These are phyloP conservation scores for Myanophis thanlyinensis DNA, from an alignment of 2,113 vertebrate genomes.

Conservation along the genomic window DNA sequence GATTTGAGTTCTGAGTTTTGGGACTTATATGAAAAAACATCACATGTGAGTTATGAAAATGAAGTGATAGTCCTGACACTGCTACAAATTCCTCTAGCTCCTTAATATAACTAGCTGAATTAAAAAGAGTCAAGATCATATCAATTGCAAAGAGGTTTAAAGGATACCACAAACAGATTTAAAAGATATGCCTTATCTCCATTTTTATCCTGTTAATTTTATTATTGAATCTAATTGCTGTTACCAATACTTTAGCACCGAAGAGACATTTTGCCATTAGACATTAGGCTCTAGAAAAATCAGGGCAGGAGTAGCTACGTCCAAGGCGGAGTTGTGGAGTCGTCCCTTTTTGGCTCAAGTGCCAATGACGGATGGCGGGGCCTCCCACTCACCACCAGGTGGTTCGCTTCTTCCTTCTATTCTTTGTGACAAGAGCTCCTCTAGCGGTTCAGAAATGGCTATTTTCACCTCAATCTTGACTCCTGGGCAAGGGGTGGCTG, in stretches of 20 bases:
- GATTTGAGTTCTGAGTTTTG: background rate
- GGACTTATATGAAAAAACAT: background rate
- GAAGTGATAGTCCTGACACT: background rate
- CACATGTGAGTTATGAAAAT: background rate
- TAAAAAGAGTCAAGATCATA: background rate
- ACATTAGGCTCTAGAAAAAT: conserved; percentile 61
- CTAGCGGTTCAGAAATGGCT: conserved; percentile 54
- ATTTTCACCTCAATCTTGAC: conserved; percentile 67
- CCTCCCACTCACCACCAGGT: conserved; percentile 47
- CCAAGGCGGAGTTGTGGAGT: conserved; percentile 54
- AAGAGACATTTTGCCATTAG: conserved; percentile 40
- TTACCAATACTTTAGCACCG: conserved; percentile 1
- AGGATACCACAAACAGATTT: background rate
- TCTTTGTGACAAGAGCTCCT: conserved; percentile 23
- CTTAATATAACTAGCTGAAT: background rate
- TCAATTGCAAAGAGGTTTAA: background rate
- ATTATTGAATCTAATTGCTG: background rate
- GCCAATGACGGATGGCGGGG: conserved; percentile 66
- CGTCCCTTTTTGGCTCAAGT: conserved; percentile 37
- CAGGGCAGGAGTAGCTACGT: conserved; percentile 82
- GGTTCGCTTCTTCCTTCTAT: conserved; percentile 8
- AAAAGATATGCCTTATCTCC: background rate
- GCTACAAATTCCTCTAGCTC: background rate
- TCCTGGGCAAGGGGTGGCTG: conserved; percentile 10
- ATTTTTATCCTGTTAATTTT: background rate